Base-by-base conservation (phyloP, 2,113 vertebrate genomes). In the Brachyhypopomus gauderio region DNA sequence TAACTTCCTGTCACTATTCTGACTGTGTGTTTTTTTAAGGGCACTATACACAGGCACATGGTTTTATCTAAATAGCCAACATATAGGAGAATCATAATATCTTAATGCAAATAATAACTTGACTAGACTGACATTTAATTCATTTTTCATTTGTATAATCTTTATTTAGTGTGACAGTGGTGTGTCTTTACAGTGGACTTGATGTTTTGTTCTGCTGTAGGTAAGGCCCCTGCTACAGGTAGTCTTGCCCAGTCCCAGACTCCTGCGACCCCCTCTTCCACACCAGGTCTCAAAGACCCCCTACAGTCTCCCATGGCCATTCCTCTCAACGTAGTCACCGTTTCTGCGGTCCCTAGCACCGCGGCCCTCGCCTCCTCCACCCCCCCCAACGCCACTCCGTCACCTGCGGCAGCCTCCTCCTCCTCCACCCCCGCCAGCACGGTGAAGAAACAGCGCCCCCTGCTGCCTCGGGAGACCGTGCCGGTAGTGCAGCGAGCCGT, bases 371-470 rank as follows among this genome's bases (percentile, higher is more conserved):
- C 86, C 81, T 84, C 92, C 0, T 84, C 90, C 0, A 76, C 89
- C 0, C 72, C 88, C 67, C 88, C 91, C 82, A 90, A 83, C 36
- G 67, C 87, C 73, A 85, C 88, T 0, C 60, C 92, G 56, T 93
- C 83, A 77, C 90, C 94, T 11, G 89, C 95, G 71, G 87, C 90
- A 4, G 88, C 89, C 41, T 81, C 91, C 25, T 85, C 87, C 4
- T 85, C 87, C 4, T 69, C 86, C 59, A 84, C 92, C 60, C 83
- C 93, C 14, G 86, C 94, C 19, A 89, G 95, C 23, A 88, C 92
- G 38, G 91, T 97, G 86, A 99, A 97, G 93, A 99, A 99, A 89
- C 98, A 98, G 93, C 96, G 98, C 78, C 96, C 96, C 63, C 93
- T 99, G 73, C 92, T 99, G 84, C 98, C 98, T 30, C 95, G 98